phyloP scores from a whole-genome alignment of 2,888 invertebrate species.

The Ashinkailepas kermadecensis region DNA sequence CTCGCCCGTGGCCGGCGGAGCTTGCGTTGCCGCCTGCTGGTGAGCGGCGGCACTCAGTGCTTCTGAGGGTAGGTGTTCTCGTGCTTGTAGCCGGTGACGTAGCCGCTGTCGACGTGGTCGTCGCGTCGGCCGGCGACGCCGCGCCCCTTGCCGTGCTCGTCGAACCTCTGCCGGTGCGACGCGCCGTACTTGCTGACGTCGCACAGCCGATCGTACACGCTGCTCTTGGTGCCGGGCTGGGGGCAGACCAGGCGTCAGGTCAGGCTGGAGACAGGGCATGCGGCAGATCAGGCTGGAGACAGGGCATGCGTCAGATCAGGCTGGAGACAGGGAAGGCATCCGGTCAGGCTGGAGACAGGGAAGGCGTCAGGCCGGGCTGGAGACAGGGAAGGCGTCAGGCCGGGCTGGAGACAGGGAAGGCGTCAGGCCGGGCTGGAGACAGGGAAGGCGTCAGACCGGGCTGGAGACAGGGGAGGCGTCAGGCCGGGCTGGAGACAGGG shows the following conservation, averaged over 20 bases:
- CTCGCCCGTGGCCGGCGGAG: too few species aligned
- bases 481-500: too few species aligned
- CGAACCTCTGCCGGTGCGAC: conserved; percentile 41
- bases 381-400: too few species aligned
- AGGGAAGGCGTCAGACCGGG: too few species aligned
- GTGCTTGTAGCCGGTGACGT: conserved; percentile 42
- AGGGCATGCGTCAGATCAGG: not conserved
- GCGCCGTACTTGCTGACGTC: conserved; percentile 41
- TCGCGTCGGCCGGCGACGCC: conserved; percentile 43
- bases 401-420: too few species aligned
- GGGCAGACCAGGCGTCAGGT: too few species aligned
- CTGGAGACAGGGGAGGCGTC: too few species aligned
- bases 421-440: too few species aligned
- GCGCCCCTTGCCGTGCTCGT: conserved; percentile 42
- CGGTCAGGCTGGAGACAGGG: too few species aligned
- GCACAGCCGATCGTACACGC: conserved; percentile 42
- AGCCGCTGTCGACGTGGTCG: conserved; percentile 40
- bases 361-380: too few species aligned
- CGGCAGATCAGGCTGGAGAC: not conserved
- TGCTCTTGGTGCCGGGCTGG: conserved; percentile 25
- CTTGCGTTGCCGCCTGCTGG: too few species aligned
- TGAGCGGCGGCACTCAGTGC: conserved; percentile 24
- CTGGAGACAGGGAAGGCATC: not conserved
- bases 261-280: not conserved
- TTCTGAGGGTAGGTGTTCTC: conserved; percentile 35